Evolutionary conservation across 2,888 invertebrate species (phyloP).

Genomic region (Megastigmus dorsalis): DNA sequence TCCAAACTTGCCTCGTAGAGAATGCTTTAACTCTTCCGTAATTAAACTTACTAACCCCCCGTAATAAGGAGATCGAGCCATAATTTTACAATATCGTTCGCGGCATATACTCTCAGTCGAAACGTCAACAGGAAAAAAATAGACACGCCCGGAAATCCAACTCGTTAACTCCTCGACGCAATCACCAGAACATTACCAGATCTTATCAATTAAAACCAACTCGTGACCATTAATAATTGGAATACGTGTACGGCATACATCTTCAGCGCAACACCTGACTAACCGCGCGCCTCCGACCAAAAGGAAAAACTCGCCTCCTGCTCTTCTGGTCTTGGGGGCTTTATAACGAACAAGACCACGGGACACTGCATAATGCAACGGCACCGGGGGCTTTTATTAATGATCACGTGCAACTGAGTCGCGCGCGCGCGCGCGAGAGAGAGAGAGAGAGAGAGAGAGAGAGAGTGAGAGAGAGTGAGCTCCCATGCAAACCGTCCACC

Average conservation of each 20-base stretch:
- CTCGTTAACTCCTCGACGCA: neutral
- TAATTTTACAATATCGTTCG: too few relatives aligned
- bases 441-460: too few relatives aligned
- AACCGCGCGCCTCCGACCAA: neutral
- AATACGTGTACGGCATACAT: neutral
- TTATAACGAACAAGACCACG: conserved; percentile 36
- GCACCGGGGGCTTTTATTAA: conserved; percentile 37
- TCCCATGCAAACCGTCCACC: conserved; percentile 16
- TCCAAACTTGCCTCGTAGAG: too few relatives aligned
- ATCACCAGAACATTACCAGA: too few relatives aligned
- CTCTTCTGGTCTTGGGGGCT: too few relatives aligned
- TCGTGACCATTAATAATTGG: conserved; percentile 27
- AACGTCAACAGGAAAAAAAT: neutral
- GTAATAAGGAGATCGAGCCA: too few relatives aligned
- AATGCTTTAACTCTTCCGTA: too few relatives aligned
- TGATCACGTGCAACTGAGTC: conserved; percentile 34
- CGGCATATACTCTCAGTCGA: neutral
- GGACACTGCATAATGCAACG: conserved; percentile 50
- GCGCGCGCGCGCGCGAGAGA: neutral
- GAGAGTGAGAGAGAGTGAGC: too few relatives aligned
- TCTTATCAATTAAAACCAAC: too few relatives aligned
- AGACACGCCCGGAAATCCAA: neutral
- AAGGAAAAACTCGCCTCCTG: neutral
- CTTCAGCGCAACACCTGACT: conserved; percentile 17
- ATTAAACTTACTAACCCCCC: too few relatives aligned